These are phyloP conservation scores for Passer montanus DNA, from an alignment of 2,113 vertebrate genomes.

Conservation along the genomic window DNA sequence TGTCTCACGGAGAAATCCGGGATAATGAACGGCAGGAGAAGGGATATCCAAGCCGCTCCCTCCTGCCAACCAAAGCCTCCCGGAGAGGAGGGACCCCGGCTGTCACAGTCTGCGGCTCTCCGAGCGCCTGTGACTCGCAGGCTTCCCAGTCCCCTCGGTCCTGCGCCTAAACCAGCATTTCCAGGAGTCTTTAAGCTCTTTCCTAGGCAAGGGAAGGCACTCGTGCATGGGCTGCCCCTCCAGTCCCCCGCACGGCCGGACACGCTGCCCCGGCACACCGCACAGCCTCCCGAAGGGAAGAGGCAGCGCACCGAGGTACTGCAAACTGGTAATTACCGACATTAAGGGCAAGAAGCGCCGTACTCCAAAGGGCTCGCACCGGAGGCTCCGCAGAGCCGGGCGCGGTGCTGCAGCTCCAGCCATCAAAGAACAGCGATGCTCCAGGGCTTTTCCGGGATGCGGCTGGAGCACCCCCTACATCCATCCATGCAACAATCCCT, in stretches of 20 bases:
- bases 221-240: fast-evolving
- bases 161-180: neutral
- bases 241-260: neutral
- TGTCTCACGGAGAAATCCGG: neutral
- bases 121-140: neutral
- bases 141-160: neutral
- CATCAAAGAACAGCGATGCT: neutral
- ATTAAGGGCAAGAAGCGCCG: neutral
- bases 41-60: neutral
- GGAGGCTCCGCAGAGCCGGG: neutral
- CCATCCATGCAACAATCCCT: neutral
- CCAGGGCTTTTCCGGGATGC: neutral
- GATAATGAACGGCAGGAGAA: neutral
- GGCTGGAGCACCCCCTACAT: neutral
- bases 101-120: neutral
- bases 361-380: neutral
- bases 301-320: neutral
- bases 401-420: neutral
- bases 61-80: neutral
- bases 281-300: neutral
- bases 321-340: too few species aligned
- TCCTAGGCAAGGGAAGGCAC: neutral
- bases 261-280: fast-evolving
- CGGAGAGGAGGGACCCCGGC: neutral
- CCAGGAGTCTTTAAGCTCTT: neutral